These are phyloP conservation scores for Pygocentrus nattereri DNA, from an alignment of 2,797 vertebrate genomes.

Conservation along the genomic window DNA sequence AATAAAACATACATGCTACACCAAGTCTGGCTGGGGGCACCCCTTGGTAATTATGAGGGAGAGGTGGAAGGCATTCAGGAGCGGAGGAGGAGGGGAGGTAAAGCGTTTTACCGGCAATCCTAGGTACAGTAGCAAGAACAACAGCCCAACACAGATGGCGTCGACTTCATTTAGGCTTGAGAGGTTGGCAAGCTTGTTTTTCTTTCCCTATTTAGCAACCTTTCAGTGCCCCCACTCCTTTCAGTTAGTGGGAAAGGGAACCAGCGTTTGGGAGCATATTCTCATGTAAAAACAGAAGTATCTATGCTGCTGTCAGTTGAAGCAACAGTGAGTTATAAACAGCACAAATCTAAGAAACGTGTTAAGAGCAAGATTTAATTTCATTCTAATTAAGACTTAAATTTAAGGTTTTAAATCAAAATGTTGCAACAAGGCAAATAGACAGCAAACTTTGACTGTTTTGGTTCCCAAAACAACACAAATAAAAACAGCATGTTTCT, in stretches of 20 bases:
- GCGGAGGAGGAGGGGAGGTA: constrained; percentile 25
- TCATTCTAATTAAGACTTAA: no score
- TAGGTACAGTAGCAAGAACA: constrained; percentile 61
- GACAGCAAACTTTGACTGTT: not conserved
- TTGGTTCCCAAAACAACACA: not conserved
- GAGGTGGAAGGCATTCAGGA: constrained; percentile 10
- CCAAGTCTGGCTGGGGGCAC: constrained; percentile 68
- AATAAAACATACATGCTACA: constrained; percentile 81
- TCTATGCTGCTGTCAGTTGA: not conserved
- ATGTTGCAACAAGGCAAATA: not conserved
- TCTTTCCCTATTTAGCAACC: not conserved
- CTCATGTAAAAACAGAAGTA: not conserved
- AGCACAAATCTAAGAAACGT: not conserved
- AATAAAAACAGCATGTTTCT: not conserved
- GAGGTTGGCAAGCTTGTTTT: constrained; percentile 6
- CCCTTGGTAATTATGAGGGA: constrained; percentile 45
- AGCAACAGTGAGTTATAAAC: not conserved
- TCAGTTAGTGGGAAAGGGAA: not conserved
- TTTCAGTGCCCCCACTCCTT: not conserved
- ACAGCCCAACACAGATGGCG: constrained; percentile 22
- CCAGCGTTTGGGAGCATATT: not conserved
- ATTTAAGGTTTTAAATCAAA: not conserved
- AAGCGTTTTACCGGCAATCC: constrained; percentile 39
- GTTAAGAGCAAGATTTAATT: no score
- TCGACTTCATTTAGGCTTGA: constrained; percentile 33